Evolutionary conservation across 1,140 invertebrate species (phyloP).

Genomic region (Gryllus bimaculatus): DNA sequence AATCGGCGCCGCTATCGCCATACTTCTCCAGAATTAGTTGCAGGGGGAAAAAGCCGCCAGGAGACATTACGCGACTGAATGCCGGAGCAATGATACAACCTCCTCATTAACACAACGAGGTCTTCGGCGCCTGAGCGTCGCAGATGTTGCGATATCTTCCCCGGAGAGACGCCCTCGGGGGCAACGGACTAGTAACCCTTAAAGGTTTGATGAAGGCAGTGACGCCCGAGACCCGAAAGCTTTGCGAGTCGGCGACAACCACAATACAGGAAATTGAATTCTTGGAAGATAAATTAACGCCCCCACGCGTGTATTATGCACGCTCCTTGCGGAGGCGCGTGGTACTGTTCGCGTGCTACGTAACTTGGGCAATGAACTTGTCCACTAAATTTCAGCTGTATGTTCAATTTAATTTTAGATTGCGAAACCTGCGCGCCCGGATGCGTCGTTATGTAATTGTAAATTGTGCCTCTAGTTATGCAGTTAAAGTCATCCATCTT

Average conservation of each 20-base stretch:
- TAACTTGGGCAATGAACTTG: neutral
- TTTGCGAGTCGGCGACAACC: neutral
- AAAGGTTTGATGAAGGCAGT: neutral
- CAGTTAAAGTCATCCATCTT: neutral
- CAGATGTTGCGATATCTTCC: too few species aligned
- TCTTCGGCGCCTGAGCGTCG: too few species aligned
- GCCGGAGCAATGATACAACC: too few species aligned
- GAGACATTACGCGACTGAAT: too few species aligned
- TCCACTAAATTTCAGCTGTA: neutral
- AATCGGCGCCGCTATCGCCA: too few species aligned
- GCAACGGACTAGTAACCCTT: too few species aligned
- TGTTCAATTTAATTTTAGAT: neutral
- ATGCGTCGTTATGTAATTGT: neutral
- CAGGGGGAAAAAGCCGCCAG: too few species aligned
- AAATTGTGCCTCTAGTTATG: neutral
- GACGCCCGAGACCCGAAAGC: neutral
- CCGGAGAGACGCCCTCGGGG: too few species aligned
- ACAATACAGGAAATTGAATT: slow-evolving; percentile 1
- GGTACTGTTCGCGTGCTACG: neutral
- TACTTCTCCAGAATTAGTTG: too few species aligned
- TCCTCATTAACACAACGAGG: too few species aligned
- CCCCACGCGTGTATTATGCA: neutral
- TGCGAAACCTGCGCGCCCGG: neutral
- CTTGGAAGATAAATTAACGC: neutral
- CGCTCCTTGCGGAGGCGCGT: neutral